Conservation (phyloP, 2,888 invertebrate species). For the Torymus aiolomorphi region DNA sequence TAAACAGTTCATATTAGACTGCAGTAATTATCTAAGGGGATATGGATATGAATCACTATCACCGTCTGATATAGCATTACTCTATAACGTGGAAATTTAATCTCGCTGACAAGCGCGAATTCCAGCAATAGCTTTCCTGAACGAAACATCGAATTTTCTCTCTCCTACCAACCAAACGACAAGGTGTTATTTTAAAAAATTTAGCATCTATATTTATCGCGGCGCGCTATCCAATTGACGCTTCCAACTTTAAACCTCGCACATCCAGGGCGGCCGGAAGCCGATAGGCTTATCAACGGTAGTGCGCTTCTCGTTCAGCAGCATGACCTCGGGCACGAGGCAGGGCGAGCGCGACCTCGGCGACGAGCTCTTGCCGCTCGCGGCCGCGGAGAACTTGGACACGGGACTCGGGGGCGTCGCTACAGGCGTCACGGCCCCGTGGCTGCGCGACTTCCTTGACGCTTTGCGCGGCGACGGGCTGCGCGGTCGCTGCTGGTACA, state of each 20-base stretch:
- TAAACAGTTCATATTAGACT: too few relatives aligned
- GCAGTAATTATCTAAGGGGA: too few relatives aligned
- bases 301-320: slow-evolving; percentile 57
- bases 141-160: too few relatives aligned
- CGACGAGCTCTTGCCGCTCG: slow-evolving; percentile 7
- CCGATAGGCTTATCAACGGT: slow-evolving; percentile 59
- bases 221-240: background rate
- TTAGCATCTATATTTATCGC: too few relatives aligned
- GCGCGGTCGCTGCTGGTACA: background rate
- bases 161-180: too few relatives aligned
- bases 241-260: slow-evolving; percentile 33
- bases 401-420: slow-evolving; percentile 52
- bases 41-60: too few relatives aligned
- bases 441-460: background rate
- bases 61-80: too few relatives aligned
- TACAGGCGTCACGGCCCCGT: background rate
- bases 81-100: too few relatives aligned
- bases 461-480: background rate
- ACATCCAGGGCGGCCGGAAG: slow-evolving; percentile 64
- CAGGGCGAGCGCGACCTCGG: slow-evolving; percentile 35
- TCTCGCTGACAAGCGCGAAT: too few relatives aligned
- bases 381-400: slow-evolving; percentile 54
- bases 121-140: too few relatives aligned
- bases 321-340: slow-evolving; percentile 58
- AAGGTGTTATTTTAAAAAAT: too few relatives aligned